Evolutionary conservation across 1,140 invertebrate species (phyloP), one percentile per base, ranked within the genome.

Genomic region (Chironomus striatipennis): DNA sequence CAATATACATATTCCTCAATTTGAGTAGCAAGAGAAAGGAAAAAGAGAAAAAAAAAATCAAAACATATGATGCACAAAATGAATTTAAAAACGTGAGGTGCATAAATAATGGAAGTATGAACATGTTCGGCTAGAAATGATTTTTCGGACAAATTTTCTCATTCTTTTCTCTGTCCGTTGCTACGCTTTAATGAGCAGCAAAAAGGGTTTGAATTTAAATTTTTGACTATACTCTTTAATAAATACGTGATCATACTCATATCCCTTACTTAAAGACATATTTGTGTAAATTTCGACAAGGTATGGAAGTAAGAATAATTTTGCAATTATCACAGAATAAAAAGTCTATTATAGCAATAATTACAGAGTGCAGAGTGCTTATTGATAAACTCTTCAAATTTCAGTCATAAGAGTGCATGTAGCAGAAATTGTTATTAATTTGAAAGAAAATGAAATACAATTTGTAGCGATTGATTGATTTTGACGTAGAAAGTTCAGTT

Each of bases 401-500:
- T 1, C 12, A 57, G 47, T 15, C 12, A 57, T 47, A 34, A 34
- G 24, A 34, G 24, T 57, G 47, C 4, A 57, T 34, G 5, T 1
- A 34, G 24, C 24, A 34, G 2, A 1, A 34, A 34, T 57, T 57
- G 47, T 57, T 57, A 57, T 57, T 12, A 57, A 57, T 12, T 57
- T n/a, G 47, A 57, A 57, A n/a, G n/a, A 57, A 15, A 57, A 57
- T 47, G n/a, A 57, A 57, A 12, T 57, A n/a, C 47, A 70, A 70
- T 70, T 70, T 70, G 65, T 70, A 70, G 17, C 65, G 18, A 70
- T 70, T 70, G 65, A 70, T 70, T 70, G 65, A 70, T 20, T 70
- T 70, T 57, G 47, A 57, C 47, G 47, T 57, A 57, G 47, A 57
- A 57, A 57, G 47, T 57, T 57, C 47, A 15, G 9, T 57, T 57